Evolutionary conservation across 2,113 vertebrate species (phyloP), one percentile per base, ranked within the genome.

Genomic region (Steatornis caripensis): DNA sequence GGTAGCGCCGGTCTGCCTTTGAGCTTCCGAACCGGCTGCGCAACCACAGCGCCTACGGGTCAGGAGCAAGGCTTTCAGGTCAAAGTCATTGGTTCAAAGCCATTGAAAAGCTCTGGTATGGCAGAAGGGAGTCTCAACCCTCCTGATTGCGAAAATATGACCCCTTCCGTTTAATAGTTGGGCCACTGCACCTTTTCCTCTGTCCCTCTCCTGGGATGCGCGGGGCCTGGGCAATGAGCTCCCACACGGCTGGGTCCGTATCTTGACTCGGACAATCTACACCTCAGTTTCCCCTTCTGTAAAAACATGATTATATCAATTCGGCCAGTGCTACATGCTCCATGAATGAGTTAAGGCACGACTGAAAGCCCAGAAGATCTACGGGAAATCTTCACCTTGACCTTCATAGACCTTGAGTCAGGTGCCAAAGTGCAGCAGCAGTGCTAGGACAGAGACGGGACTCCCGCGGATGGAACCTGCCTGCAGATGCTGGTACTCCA

Each of bases 381-480:
- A 57, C 1, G 2, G 45, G 54, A 74, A 70, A 92, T 41, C 58
- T 77, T 80, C 37, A 60, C 39, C 57, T 83, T 5, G 2, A 64
- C 41, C 70, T 83, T 24, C 27, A 74, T 0, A 1, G 85, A 36
- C 34, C 72, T 58, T 57, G 36, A 64, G 80, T 72, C 3, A 7
- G 36, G 22, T 61, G 29, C 2, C 0, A 0, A 71, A 75, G 70
- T 1, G 2, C 2, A 27, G 70, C 51, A 32, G n/a, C 61, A 58
- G 61, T 30, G 70, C 26, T 5, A 3, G 45, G 77, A 39, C 45
- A 24, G 53, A 37, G 34, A 49, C 30, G 37, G 18, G 34, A 27
- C 27, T 90, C 60, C 41, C 27, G 24, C 0, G 5, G 37, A 65
- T 6, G 37, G 27, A 92, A 16, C 20, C 39, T 69, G 66, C 62